Percentiles rank a stretch among this genome's conserved stretches.
Conservation (phyloP, 2,797 vertebrate genomes). For the Amblyopsis hoosieri region DNA sequence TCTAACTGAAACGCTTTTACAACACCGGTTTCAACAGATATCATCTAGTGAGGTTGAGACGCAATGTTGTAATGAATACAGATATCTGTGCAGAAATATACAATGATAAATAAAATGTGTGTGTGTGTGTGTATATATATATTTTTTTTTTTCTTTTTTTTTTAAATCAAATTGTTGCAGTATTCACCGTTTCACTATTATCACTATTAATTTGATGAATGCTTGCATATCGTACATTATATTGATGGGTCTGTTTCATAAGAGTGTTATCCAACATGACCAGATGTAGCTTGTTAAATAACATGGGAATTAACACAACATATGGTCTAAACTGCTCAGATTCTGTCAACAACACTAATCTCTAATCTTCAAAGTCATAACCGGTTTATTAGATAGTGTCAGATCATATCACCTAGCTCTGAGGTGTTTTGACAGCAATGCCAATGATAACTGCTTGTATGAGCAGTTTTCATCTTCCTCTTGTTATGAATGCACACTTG, state of each 20-base stretch:
- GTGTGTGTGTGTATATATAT: no score
- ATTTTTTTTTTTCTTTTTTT: background rate
- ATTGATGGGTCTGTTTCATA: slow-evolving; percentile 26
- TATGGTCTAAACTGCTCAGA: slow-evolving; percentile 50
- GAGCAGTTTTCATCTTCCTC: no score
- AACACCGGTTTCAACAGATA: no score
- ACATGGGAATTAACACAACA: slow-evolving; percentile 31
- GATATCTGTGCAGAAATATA: no score
- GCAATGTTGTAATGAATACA: no score
- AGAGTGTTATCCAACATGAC: slow-evolving; percentile 48
- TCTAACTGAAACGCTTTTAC: no score
- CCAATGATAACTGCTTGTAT: no score
- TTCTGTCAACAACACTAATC: slow-evolving; percentile 59
- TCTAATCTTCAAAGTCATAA: slow-evolving; percentile 31
- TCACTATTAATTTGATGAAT: background rate
- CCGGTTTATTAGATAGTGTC: slow-evolving; percentile 40
- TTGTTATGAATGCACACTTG: slow-evolving; percentile 4
- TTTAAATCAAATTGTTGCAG: background rate
- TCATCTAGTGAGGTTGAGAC: no score
- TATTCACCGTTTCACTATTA: background rate
- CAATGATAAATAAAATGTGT: no score
- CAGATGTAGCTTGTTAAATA: slow-evolving; percentile 64
- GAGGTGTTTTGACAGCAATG: background rate
- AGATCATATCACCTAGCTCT: slow-evolving; percentile 30
- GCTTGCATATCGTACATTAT: slow-evolving; percentile 8